Conservation (phyloP, 2,113 vertebrate species). For the Heterotis niloticus region DNA sequence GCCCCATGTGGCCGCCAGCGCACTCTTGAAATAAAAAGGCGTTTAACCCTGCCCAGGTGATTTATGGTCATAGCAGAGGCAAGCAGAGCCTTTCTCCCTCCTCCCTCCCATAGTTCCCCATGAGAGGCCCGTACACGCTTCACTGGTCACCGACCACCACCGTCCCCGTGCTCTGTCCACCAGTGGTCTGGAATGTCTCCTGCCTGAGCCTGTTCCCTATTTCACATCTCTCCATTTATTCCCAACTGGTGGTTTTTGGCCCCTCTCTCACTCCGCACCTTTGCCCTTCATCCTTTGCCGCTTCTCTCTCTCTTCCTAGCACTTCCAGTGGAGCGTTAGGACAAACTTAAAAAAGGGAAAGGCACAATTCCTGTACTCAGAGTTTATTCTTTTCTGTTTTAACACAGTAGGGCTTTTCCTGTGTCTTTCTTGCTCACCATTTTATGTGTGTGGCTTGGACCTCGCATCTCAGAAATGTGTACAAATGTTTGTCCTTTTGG, state of each 20-base stretch:
- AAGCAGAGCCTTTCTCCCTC: slow-evolving; percentile 46
- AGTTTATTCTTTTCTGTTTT: background rate
- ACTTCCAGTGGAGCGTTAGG: background rate
- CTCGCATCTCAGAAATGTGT: background rate
- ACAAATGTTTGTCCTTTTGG: background rate
- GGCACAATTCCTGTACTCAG: background rate
- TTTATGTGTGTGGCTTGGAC: slow-evolving; percentile 4
- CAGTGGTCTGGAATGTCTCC: slow-evolving; percentile 29
- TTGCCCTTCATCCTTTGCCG: background rate
- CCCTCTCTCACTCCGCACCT: slow-evolving; percentile 8
- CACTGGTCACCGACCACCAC: slow-evolving; percentile 41
- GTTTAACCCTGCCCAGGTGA: slow-evolving; percentile 56
- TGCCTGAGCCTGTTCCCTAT: slow-evolving; percentile 28
- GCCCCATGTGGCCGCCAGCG: slow-evolving; percentile 15
- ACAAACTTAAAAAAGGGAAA: background rate
- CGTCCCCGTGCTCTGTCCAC: slow-evolving; percentile 33
- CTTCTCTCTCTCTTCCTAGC: background rate
- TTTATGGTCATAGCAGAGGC: slow-evolving; percentile 58
- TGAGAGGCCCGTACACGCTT: slow-evolving; percentile 50
- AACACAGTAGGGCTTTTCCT: background rate
- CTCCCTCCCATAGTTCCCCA: slow-evolving; percentile 37
- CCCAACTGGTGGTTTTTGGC: background rate
- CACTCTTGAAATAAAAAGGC: slow-evolving; percentile 47
- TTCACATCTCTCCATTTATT: background rate
- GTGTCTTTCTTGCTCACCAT: background rate